A percentile compares a stretch with the other conserved stretches of the same genome.
These are phyloP conservation scores for Saguinus imperator DNA, from an alignment of 2,113 vertebrate genomes.

Conservation along the genomic window DNA sequence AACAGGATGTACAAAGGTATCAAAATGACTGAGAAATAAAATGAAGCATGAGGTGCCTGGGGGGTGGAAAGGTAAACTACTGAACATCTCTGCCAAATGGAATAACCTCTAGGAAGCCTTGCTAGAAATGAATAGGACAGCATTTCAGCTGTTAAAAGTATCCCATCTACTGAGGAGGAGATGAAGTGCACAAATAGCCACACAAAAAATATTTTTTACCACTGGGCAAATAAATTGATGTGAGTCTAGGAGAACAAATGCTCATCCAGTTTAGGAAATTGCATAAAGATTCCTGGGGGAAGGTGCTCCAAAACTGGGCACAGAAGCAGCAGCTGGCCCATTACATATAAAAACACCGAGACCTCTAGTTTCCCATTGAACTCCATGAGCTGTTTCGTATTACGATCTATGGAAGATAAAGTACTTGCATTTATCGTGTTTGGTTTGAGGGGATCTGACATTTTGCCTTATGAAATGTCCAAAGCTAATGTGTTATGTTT, in stretches of 20 bases:
- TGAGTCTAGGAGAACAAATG: not conserved
- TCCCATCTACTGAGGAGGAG: not conserved
- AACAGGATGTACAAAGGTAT: not conserved
- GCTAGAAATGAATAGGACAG: not conserved
- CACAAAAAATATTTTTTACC: not conserved
- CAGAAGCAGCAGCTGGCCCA: not conserved
- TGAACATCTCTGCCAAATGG: not conserved
- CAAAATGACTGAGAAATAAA: not conserved
- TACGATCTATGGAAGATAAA: not conserved
- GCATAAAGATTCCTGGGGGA: not conserved
- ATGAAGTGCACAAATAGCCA: not conserved
- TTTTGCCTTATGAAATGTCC: conserved; percentile 19
- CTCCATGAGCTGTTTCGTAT: not conserved
- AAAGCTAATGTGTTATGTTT: conserved; percentile 34
- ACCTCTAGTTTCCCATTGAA: not conserved
- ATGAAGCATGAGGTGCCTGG: fast-evolving
- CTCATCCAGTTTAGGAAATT: not conserved
- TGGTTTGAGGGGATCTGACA: conserved; percentile 18
- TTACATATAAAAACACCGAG: not conserved
- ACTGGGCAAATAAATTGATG: not conserved
- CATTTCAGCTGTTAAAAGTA: not conserved
- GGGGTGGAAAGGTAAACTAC: not conserved
- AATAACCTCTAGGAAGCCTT: not conserved
- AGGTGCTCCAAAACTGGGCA: not conserved
- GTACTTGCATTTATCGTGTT: not conserved